Percentiles rank a stretch among this genome's conserved stretches.
Evolutionary conservation across 2,888 invertebrate species (phyloP).

Genomic region (Heliconius erato): DNA sequence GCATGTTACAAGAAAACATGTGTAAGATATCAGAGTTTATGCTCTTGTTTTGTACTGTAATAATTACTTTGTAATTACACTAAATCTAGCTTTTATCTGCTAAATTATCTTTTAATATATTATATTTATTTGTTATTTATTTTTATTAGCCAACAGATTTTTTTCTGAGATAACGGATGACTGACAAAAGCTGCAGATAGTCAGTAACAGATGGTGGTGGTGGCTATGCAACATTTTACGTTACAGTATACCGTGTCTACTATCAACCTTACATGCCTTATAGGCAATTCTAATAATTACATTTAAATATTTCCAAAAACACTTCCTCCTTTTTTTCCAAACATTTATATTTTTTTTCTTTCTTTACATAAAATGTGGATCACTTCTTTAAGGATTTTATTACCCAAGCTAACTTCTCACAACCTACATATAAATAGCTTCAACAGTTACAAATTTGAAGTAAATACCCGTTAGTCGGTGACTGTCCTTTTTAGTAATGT

Average conservation of each 20-base stretch:
- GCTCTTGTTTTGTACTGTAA: background rate
- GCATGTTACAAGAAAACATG: slow-evolving; percentile 35
- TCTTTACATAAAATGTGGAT: no score
- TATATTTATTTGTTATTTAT: background rate
- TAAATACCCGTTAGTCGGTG: background rate
- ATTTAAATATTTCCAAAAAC: no score
- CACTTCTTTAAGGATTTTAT: background rate
- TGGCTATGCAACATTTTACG: no score
- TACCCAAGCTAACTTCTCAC: background rate
- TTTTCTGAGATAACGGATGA: no score
- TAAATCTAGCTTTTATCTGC: slow-evolving; percentile 9
- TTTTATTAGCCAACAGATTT: background rate
- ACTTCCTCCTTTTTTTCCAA: background rate
- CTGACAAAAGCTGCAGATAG: no score
- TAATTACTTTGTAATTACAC: background rate
- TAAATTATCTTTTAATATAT: background rate
- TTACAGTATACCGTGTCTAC: no score
- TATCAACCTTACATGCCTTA: no score
- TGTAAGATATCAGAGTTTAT: slow-evolving; percentile 39
- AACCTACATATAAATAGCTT: background rate
- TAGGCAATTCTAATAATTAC: no score
- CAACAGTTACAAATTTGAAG: slow-evolving; percentile 2
- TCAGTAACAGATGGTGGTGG: no score
- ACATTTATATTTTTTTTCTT: no score
- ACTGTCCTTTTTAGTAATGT: slow-evolving; percentile 19